Evolutionary conservation across 2,113 vertebrate species (phyloP), one percentile per base, ranked within the genome.

Genomic region (Notothenia coriiceps): DNA sequence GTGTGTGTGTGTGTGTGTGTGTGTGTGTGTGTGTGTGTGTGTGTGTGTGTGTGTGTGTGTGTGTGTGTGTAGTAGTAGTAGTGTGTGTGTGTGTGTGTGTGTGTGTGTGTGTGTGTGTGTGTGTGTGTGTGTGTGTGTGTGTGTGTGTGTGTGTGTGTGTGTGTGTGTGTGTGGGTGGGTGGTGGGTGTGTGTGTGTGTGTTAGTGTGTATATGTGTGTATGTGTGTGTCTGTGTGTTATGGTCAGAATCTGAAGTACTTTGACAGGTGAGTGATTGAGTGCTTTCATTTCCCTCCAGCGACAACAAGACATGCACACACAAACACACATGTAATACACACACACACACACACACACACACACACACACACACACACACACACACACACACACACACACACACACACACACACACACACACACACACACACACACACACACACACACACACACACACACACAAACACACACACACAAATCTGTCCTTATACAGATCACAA

Each of bases 201-300:
- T 77, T 64, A 73, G 88, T 73, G 14, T 18, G 68, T 57, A 22
- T 47, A 43, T 49, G 68, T 81, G 56, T 54, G 69, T 29, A 43
- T 50, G 60, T 76, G 70, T 69, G 80, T 25, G 70, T 57, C 74
- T 43, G 76, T 83, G 78, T 79, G 83, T 81, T 89, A 77, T 61
- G 71, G 88, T 84, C 86, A 79, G 89, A 91, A 87, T 89, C 71
- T 90, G 85, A 92, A 94, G 91, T 80, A 84, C 89, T 92, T 86
- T 93, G 92, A 92, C 92, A 93, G 91, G 90, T 93, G 92, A 93
- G 84, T 93, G 92, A 94, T 93, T 92, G 93, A 92, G 93, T 94
- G 86, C 93, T 94, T 93, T 92, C 90, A 92, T 93, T 93, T 92
- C 87, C 90, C 90, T 86, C 85, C 83, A 90, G 90, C 86, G 82